These are phyloP conservation scores for Tragelaphus scriptus DNA, from an alignment of 2,113 vertebrate genomes.

Conservation along the genomic window DNA sequence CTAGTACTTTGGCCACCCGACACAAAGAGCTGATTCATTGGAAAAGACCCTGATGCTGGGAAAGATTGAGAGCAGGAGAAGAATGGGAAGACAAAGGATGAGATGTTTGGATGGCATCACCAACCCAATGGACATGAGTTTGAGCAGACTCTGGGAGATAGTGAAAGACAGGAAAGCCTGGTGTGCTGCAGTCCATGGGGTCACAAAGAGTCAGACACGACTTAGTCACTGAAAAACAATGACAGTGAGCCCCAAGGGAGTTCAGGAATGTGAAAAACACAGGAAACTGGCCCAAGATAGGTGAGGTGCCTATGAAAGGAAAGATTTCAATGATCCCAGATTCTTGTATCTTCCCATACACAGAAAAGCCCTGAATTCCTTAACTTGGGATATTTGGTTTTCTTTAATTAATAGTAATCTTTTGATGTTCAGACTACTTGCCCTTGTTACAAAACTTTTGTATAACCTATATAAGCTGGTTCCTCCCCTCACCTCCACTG, in stretches of 20 bases:
- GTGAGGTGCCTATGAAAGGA: not conserved
- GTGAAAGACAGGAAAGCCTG: not conserved
- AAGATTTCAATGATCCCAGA: not conserved
- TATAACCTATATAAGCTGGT: not conserved
- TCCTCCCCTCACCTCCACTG: not conserved
- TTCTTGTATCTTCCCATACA: not conserved
- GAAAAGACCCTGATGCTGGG: not conserved
- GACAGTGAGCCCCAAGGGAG: not conserved
- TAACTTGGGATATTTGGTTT: not conserved
- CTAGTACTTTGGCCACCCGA: not conserved
- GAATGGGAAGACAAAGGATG: not conserved
- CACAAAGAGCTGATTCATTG: not conserved
- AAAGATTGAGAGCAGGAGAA: not conserved
- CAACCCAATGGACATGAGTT: not conserved
- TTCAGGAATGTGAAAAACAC: not conserved
- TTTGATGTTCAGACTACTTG: not conserved
- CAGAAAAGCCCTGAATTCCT: not conserved
- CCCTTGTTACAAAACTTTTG: not conserved
- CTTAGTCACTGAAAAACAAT: not conserved
- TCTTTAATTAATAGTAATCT: not conserved
- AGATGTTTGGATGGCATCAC: not conserved
- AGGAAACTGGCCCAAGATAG: fast-evolving
- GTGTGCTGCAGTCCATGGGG: not conserved
- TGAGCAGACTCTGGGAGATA: not conserved
- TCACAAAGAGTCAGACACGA: not conserved